Percentiles rank a stretch among this genome's conserved stretches.
phyloP scores from a whole-genome alignment of 2,888 invertebrate genomes.

The Trichogramma evanescens region DNA sequence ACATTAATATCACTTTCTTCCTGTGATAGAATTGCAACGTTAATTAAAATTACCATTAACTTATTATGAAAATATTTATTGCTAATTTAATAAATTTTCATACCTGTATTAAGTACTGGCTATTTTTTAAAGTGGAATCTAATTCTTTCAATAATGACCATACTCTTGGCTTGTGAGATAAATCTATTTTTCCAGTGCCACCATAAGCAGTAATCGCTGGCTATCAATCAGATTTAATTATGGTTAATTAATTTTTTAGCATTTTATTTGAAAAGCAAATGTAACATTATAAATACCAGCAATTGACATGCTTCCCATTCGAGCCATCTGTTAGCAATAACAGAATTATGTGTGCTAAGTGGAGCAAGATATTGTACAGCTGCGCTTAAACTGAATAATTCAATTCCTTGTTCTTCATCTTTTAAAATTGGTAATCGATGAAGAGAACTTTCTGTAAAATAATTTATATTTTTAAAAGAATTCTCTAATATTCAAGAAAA shows the following conservation, averaged over 20 bases:
- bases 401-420: conserved; percentile 55
- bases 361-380: conserved; percentile 62
- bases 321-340: conserved; percentile 43
- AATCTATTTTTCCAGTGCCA: conserved; percentile 50
- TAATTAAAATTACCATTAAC: neutral
- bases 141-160: conserved; percentile 54
- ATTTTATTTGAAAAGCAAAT: neutral
- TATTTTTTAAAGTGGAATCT: conserved; percentile 51
- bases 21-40: conserved; percentile 44
- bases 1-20: conserved; percentile 52
- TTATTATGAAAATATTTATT: neutral
- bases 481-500: neutral
- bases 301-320: conserved; percentile 47
- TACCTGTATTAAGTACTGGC: conserved; percentile 58
- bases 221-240: conserved; percentile 33
- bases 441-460: conserved; percentile 48
- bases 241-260: neutral
- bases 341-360: conserved; percentile 38
- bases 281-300: conserved; percentile 37
- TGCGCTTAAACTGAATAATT: conserved; percentile 67
- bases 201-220: conserved; percentile 53
- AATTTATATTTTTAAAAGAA: neutral
- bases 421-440: conserved; percentile 61
- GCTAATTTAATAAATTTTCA: conserved; percentile 24
- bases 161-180: conserved; percentile 55